Conservation (phyloP, 2,888 invertebrate genomes). For the Cacoxenus indagator region DNA sequence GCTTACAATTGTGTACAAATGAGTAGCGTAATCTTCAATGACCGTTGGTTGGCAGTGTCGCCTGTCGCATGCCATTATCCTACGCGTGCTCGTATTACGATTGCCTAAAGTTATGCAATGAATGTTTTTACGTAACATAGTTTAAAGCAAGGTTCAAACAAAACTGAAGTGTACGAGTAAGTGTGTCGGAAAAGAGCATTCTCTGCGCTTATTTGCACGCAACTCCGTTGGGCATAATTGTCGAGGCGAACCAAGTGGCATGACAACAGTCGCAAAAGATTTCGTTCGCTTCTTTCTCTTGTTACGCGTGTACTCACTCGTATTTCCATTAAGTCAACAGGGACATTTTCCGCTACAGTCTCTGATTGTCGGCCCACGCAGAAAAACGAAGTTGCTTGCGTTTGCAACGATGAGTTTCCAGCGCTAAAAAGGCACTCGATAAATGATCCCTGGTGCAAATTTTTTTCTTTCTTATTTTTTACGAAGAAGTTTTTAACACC, state of each 20-base stretch:
- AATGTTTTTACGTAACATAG: neutral
- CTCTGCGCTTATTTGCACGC: neutral
- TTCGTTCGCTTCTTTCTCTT: neutral
- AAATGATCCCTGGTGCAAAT: neutral
- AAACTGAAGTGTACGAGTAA: no score
- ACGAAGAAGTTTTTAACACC: neutral
- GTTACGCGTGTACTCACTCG: no score
- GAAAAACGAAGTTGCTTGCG: no score
- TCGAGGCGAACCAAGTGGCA: neutral
- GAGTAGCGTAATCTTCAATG: neutral
- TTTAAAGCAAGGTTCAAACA: no score
- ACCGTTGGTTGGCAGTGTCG: neutral
- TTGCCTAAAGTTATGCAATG: neutral
- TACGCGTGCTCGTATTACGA: neutral
- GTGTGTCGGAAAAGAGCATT: neutral
- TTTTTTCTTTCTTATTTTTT: neutral
- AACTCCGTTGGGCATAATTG: conserved; percentile 5
- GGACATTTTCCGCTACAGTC: neutral
- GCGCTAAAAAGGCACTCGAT: neutral
- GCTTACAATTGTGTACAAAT: neutral
- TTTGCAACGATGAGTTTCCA: neutral
- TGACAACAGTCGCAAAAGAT: neutral
- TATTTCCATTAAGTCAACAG: neutral
- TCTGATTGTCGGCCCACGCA: neutral
- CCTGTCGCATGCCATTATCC: neutral